These are phyloP conservation scores for Pseudochaenichthys georgianus DNA, from an alignment of 2,797 vertebrate species.

Conservation along the genomic window DNA sequence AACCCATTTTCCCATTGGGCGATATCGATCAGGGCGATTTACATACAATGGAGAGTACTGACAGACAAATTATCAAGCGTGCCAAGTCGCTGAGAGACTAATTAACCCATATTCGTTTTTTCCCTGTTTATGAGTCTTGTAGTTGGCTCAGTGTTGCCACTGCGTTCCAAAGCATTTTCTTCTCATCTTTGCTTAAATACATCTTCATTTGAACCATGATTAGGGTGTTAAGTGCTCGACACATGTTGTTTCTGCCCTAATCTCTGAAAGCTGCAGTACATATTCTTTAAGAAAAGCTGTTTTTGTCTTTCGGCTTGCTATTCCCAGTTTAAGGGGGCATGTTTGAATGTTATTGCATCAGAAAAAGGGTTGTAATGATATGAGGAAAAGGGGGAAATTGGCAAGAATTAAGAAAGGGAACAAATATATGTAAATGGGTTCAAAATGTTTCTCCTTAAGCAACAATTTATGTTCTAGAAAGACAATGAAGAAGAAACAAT, in stretches of 20 bases:
- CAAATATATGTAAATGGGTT: neutral
- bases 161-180: conserved; percentile 25
- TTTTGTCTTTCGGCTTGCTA: neutral
- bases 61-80: conserved; percentile 48
- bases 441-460: conserved; percentile 1
- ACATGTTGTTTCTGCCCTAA: conserved; percentile 4
- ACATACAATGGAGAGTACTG: conserved; percentile 8
- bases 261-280: conserved; percentile 26
- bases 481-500: conserved; percentile 12
- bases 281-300: too few species aligned
- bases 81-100: conserved; percentile 44
- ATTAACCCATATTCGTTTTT: conserved; percentile 30
- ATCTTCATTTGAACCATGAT: conserved; percentile 44
- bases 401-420: neutral
- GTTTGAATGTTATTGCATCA: neutral
- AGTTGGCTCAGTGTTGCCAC: conserved; percentile 29
- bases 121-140: conserved; percentile 36
- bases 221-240: conserved; percentile 15
- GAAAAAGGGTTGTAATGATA: neutral
- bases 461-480: conserved; percentile 18
- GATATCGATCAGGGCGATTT: conserved; percentile 61
- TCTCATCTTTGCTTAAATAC: conserved; percentile 30
- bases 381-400: neutral
- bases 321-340: neutral
- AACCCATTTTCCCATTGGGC: conserved; percentile 54